Evolutionary conservation across 2,113 vertebrate genomes (phyloP).

Genomic region (Craseonycteris thonglongyai): DNA sequence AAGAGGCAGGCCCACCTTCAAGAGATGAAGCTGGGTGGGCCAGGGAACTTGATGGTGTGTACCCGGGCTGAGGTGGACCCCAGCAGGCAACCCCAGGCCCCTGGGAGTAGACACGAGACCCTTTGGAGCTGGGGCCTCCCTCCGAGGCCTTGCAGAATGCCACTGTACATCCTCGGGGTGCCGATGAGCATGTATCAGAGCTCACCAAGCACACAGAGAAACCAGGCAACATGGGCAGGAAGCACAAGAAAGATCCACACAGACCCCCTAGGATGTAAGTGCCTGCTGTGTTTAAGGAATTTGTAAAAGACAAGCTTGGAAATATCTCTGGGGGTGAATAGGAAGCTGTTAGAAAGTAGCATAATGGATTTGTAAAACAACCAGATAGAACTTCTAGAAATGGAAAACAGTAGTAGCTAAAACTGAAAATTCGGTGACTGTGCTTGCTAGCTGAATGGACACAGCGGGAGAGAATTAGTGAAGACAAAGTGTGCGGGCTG

Average conservation of each 20-base stretch:
- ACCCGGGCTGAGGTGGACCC: background rate
- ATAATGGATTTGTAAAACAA: background rate
- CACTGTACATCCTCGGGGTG: background rate
- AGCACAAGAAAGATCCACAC: background rate
- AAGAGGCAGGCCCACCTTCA: background rate
- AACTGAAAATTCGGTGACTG: accelerated
- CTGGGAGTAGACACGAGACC: background rate
- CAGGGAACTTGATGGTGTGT: background rate
- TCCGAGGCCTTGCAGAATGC: background rate
- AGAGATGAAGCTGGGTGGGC: background rate
- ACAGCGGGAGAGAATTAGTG: accelerated
- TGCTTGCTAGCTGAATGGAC: background rate
- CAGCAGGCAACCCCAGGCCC: background rate
- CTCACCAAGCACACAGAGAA: background rate
- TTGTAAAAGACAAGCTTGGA: background rate
- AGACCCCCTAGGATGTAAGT: accelerated
- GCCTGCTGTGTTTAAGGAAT: background rate
- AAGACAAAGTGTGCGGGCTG: accelerated
- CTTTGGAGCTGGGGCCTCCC: background rate
- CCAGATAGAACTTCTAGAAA: background rate
- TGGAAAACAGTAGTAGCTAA: background rate
- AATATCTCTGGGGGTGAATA: background rate
- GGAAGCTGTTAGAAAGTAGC: background rate
- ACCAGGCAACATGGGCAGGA: background rate
- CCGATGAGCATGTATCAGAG: accelerated